Base-by-base conservation (phyloP, 1,140 invertebrate genomes). In the Drosophila fuyamai region DNA sequence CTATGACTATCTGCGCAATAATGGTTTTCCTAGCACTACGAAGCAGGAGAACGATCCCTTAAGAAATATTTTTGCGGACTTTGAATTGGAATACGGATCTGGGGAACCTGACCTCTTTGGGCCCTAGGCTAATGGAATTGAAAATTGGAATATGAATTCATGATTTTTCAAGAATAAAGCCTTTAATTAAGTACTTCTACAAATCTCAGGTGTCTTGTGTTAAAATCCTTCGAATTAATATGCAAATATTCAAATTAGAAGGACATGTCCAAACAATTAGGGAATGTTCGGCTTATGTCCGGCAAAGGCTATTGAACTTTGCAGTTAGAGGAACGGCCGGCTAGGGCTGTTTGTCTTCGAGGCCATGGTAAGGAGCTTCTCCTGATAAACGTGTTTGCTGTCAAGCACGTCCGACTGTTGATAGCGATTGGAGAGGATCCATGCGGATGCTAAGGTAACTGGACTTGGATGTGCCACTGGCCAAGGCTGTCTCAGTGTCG, bases 401-500 rank as follows among this genome's bases (percentile, higher is more conserved):
- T 92, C 90, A 80, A 90, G 76, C 74, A 92, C 90, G 40, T 92
- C 83, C 38, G 62, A 76, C 8, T 61, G 29, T 35, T 76, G 62
- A 38, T 88, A 92, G n/a, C 7, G 91, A 86, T 27, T 88, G 59
- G 0, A 85, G 78, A 0, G 91, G 85, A 78, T 92, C 91, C 23
- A 92, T 91, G 35, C 81, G 67, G 41, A 92, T 91, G 48, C 80
- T 90, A 4, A 63, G 23, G 36, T 88, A 79, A 35, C 80, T 88
- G 0, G 79, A 80, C 27, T 66, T 75, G 1, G 83, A 67, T 0
- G 27, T 48, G 13, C 8, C 54, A 27, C 44, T 76, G 2, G 9
- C n/a, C 5, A 60, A 61, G 27, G 46, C 51, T 9, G 10, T 46
- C 8, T 78, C 81, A 8, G 50, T 71, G 35, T 82, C 76, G 48